Base-by-base conservation (phyloP, 92 coral and sea anemone genomes). In the Epizoanthus ramosus region DNA sequence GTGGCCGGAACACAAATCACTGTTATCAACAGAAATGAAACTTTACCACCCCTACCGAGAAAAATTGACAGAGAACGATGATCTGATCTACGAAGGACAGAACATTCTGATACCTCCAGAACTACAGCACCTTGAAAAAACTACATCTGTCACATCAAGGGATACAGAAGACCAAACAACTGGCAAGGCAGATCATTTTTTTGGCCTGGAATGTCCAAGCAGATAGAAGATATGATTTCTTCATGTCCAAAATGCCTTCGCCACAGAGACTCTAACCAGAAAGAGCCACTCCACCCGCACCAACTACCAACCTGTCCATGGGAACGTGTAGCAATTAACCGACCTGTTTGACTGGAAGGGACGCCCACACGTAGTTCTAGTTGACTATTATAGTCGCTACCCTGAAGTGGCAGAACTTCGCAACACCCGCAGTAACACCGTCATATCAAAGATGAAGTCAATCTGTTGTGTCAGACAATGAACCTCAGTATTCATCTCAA, bases 231-330 rank as follows among this genome's bases (percentile, higher is more conserved):
- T 24, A 22, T 58, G 41, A 75, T 87, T 9, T 87, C 90, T 4
- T 77, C 43, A 43, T 86, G 90, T 56, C 23, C 77, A 5, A 74
- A 81, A 4, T 86, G 93, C 76, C 85, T 75, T 28, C 75, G 24
- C 64, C 87, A 89, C 87, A 54, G 75, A 43, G 74, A 89, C 14
- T 71, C 85, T 53, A 85, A 85, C 70, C 63, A 75, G 57, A 68
- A 79, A 23, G 92, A 89, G 74, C 87, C 89, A n/a, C n/a, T n/a
- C n/a, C n/a, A n/a, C n/a, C n/a, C 87, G 35, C 89, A 89, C 75
- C 52, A 76, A 66, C 57, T 77, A n/a, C 84, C 92, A 23, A 88
- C 66, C 25, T 83, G 83, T 0, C 83, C 93, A 71, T 82, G 81
- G 93, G 82, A 86, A 41, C 79, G 57, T 19, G 58, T 86, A 8